Conservation (phyloP, 2,797 vertebrate genomes). For the Anguilla obscura region DNA sequence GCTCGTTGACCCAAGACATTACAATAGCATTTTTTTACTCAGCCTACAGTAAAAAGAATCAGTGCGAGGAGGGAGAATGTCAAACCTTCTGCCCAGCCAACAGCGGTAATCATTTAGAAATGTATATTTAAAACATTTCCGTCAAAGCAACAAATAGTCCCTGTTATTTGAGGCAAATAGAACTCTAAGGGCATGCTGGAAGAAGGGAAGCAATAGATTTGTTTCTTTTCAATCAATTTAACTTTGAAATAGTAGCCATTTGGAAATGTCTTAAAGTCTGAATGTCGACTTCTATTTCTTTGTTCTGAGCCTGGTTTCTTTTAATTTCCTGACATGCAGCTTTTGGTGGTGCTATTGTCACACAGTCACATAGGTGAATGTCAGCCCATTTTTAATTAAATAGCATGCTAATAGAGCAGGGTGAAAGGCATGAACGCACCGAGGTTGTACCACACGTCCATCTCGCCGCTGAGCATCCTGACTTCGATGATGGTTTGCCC, state of each 20-base stretch:
- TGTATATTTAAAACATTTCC: background rate
- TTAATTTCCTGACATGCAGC: background rate
- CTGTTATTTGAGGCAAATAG: background rate
- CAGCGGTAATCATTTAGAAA: conserved; percentile 7
- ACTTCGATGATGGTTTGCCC: conserved; percentile 99
- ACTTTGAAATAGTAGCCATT: background rate
- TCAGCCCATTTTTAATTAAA: background rate
- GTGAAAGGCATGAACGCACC: conserved; percentile 67
- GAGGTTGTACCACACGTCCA: conserved; percentile 99
- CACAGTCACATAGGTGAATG: background rate
- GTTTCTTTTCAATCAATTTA: conserved; percentile 16
- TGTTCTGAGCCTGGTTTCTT: background rate
- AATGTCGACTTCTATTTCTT: conserved; percentile 5
- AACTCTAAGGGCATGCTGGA: background rate
- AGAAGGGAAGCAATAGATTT: background rate
- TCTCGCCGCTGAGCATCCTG: conserved; percentile 93
- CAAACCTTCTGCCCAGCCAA: conserved; percentile 4
- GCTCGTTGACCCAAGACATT: conserved; percentile 14
- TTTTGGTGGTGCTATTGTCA: background rate
- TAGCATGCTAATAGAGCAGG: background rate
- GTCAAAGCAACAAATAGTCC: background rate
- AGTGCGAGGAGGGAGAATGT: background rate
- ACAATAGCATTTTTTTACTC: background rate
- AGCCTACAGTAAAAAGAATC: background rate
- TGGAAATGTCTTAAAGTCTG: background rate